These are phyloP conservation scores for Zoanthus gigantus DNA, from an alignment of 92 coral and sea anemone genomes.

Conservation along the genomic window DNA sequence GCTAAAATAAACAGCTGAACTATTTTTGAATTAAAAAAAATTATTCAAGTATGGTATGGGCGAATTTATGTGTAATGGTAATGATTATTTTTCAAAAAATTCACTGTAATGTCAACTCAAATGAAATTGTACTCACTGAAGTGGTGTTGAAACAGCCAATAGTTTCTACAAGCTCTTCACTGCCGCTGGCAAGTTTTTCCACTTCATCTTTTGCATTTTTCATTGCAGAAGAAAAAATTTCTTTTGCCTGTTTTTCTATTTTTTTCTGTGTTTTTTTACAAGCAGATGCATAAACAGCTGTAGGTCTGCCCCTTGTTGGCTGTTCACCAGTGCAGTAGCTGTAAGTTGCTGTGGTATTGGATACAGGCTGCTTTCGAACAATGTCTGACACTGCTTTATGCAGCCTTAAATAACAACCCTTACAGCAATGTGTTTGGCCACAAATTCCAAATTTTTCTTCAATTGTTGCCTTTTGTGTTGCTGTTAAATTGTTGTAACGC, in stretches of 20 bases:
- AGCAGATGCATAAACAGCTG: conserved; percentile 12
- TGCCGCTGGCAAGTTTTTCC: background rate
- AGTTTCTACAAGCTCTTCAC: conserved; percentile 2
- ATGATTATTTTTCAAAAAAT: background rate
- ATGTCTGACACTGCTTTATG: conserved; percentile 13
- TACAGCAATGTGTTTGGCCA: conserved; percentile 26
- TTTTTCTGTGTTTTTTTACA: conserved; percentile 12
- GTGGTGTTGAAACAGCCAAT: conserved; percentile 1
- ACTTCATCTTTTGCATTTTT: background rate
- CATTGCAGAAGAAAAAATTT: conserved; percentile 12
- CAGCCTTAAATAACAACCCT: background rate
- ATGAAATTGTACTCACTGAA: conserved; percentile 10
- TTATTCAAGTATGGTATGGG: background rate
- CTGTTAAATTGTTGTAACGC: background rate
- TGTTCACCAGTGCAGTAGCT: background rate
- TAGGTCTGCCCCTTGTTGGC: background rate
- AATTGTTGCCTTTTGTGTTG: background rate
- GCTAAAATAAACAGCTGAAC: too few species aligned
- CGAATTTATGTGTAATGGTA: background rate
- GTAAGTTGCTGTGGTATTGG: background rate
- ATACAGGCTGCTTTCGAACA: background rate
- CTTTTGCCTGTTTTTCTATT: background rate
- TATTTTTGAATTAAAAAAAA: background rate
- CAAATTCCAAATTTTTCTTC: background rate
- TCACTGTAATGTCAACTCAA: background rate